phyloP scores from a whole-genome alignment of 2,113 vertebrate genomes.

The Anser brachyrhynchus region DNA sequence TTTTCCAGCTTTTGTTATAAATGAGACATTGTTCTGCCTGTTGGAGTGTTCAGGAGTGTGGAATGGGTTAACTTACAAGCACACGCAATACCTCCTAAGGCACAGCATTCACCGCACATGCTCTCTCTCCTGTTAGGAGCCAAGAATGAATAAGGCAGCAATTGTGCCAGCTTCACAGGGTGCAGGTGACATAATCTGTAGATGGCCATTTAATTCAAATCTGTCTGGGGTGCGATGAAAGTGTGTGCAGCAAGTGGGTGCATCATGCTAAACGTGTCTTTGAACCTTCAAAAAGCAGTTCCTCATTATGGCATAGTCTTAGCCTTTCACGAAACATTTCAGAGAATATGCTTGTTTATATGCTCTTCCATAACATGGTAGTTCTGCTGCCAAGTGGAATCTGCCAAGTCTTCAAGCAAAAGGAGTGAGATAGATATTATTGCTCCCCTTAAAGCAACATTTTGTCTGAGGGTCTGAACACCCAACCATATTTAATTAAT shows the following conservation, averaged over 20 bases:
- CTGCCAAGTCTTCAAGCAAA: not conserved
- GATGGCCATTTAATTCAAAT: not conserved
- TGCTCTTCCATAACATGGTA: not conserved
- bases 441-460: not conserved
- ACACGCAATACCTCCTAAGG: not conserved
- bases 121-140: not conserved
- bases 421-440: not conserved
- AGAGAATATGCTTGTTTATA: not conserved
- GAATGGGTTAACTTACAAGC: not conserved
- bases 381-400: not conserved
- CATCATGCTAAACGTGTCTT: not conserved
- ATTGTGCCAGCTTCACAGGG: not conserved
- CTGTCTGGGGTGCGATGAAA: not conserved
- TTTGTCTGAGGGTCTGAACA: not conserved
- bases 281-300: not conserved
- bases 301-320: not conserved
- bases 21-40: not conserved
- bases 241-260: not conserved
- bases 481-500: not conserved
- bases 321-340: not conserved
- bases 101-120: fast-evolving
- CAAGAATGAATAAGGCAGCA: not conserved
- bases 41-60: not conserved
- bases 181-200: too few relatives aligned
- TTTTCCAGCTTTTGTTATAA: not conserved